Base-by-base conservation (phyloP, 1,140 invertebrate species). In the Achroia grisella region DNA sequence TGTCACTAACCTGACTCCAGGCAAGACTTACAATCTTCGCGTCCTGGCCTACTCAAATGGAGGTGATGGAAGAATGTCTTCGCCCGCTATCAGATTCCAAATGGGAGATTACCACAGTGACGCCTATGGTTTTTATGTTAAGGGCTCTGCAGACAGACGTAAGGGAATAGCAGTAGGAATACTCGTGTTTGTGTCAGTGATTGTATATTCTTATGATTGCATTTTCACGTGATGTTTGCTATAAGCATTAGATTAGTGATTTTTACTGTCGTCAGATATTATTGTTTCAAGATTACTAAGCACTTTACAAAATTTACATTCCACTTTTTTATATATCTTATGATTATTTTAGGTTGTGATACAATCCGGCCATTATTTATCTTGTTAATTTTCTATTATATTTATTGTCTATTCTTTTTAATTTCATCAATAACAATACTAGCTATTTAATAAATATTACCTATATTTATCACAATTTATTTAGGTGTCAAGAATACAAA, bases 61-160 rank as follows among this genome's bases (percentile, higher is more conserved):
- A 15, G 97, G 97, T 0, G 96, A 98, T 74, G 97, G 97, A 0
- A 90, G 96, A 41, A 98, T 98, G 95, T 98, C 96, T 35, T 98
- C 96, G 51, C 97, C 97, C 0, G 90, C 93, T 1, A 88, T 93
- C 54, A 91, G 91, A 55, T 97, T 98, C 84, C 92, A 94, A 87
- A 95, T 95, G 93, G 94, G 94, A 74, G 88, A 88, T 51, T 87
- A 86, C 45, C 81, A 82, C 35, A 81, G 72, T 31, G 75, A 79
- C 5, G 65, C 78, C 0, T 81, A 78, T 30, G 72, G 75, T 5
- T 86, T 85, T 41, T 83, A 79, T 35, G 68, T 74, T 2, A 67
- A 56, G 54, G 63, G 58, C 28, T 43, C 61, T 8, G 65, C 62
- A 35, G 10, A 35, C 12, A 60, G 31, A 39, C 13, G 4, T 33